phyloP scores from a whole-genome alignment of 2,797 vertebrate genomes.

The Melopsittacus undulatus region DNA sequence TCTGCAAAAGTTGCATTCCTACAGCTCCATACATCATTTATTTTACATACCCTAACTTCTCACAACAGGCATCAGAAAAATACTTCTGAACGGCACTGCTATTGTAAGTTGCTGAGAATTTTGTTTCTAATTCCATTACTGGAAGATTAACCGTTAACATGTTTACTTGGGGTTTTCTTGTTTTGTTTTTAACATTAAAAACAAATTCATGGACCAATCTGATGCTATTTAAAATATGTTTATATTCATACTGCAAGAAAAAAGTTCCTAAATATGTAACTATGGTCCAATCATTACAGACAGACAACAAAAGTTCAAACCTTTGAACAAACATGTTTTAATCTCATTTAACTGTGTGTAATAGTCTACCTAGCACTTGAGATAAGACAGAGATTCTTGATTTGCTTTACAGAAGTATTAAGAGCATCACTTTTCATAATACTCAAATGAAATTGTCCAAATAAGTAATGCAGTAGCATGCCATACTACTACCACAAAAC shows the following conservation, averaged over 20 bases:
- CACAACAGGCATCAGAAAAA: slow-evolving; percentile 93
- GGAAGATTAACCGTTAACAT: slow-evolving; percentile 79
- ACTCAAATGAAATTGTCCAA: not conserved
- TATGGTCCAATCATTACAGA: not conserved
- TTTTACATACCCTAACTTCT: slow-evolving; percentile 99
- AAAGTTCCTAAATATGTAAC: slow-evolving; percentile 35
- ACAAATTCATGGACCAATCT: slow-evolving; percentile 69
- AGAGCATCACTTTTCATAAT: not conserved
- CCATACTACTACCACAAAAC: not conserved
- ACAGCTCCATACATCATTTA: slow-evolving; percentile 99
- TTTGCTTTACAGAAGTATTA: not conserved
- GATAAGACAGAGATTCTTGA: not conserved
- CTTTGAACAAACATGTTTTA: not conserved
- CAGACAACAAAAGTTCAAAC: slow-evolving; percentile 23
- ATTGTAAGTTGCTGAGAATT: slow-evolving; percentile 77
- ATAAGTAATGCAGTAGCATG: not conserved
- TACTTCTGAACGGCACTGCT: slow-evolving; percentile 78
- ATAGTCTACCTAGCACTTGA: not conserved
- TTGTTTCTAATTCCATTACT: slow-evolving; percentile 76
- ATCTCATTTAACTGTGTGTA: not conserved
- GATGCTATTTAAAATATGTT: slow-evolving; percentile 48
- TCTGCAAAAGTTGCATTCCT: slow-evolving; percentile 94
- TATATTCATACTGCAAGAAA: slow-evolving; percentile 11
- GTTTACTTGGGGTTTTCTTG: slow-evolving; percentile 73
- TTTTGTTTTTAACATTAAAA: slow-evolving; percentile 72